Evolutionary conservation across 2,888 invertebrate species (phyloP).

Genomic region (Alcis repandata): DNA sequence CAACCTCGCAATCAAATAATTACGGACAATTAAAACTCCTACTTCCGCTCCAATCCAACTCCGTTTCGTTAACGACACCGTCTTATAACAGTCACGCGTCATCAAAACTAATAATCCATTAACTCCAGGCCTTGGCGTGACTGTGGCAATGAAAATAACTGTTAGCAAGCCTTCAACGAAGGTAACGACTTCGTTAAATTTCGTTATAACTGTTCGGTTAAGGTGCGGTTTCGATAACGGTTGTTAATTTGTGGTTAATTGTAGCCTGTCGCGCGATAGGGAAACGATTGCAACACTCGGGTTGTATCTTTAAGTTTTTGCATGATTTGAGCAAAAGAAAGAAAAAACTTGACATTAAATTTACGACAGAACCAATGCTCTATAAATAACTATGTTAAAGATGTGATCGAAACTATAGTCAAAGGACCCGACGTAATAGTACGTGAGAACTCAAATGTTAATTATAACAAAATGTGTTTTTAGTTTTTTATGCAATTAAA

Average conservation of each 20-base stretch:
- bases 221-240: background rate
- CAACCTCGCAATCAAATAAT: background rate
- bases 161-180: constrained; percentile 38
- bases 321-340: too few species aligned
- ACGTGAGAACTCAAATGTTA: too few species aligned
- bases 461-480: too few species aligned
- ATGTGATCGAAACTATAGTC: too few species aligned
- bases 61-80: constrained; percentile 17
- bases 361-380: too few species aligned
- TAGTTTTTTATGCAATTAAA: background rate
- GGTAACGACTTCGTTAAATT: constrained; percentile 48
- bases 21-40: background rate
- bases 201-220: constrained; percentile 35
- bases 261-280: background rate
- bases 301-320: too few species aligned
- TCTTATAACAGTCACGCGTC: constrained; percentile 35
- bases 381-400: too few species aligned
- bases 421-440: too few species aligned
- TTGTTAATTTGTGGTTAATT: background rate
- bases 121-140: constrained; percentile 35
- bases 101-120: constrained; percentile 47
- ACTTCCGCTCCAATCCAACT: background rate
- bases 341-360: too few species aligned
- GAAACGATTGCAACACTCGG: too few species aligned
- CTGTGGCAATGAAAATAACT: constrained; percentile 47